A percentile compares a stretch with the other conserved stretches of the same genome.
These are phyloP conservation scores for Eurosta solidaginis DNA, from an alignment of 1,140 invertebrate genomes.

Conservation along the genomic window DNA sequence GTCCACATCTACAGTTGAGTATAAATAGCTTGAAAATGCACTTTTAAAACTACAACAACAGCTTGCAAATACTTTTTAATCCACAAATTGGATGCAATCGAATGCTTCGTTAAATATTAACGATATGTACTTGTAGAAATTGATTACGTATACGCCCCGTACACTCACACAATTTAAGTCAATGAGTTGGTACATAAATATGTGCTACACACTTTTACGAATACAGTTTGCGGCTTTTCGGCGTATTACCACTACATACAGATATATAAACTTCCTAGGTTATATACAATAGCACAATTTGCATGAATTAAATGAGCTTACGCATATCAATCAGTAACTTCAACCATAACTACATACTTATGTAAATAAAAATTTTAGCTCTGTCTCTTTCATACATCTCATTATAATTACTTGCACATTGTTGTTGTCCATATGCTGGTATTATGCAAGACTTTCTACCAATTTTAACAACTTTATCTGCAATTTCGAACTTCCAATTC, in stretches of 20 bases:
- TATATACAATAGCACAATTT: neutral
- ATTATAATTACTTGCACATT: neutral
- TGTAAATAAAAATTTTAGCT: neutral
- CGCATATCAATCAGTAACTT: slow-evolving; percentile 21
- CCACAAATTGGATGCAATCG: too few species aligned
- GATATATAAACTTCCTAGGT: neutral
- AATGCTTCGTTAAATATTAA: neutral
- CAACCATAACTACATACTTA: neutral
- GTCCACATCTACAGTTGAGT: too few species aligned
- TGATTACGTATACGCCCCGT: slow-evolving; percentile 11
- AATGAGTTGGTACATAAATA: neutral
- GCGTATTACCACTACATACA: neutral
- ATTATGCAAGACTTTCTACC: neutral
- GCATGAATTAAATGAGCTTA: slow-evolving; percentile 13
- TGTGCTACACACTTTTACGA: neutral
- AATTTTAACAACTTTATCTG: slow-evolving; percentile 1
- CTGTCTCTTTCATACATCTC: neutral
- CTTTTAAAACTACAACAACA: too few species aligned
- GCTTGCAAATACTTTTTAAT: too few species aligned
- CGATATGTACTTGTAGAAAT: neutral
- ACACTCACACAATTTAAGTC: neutral
- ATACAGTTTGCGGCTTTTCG: neutral
- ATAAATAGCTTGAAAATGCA: too few species aligned
- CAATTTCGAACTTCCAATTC: neutral
- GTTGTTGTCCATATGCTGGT: neutral